Evolutionary conservation across 2,113 vertebrate species (phyloP).

Genomic region (Neolamprologus cancellatus): DNA sequence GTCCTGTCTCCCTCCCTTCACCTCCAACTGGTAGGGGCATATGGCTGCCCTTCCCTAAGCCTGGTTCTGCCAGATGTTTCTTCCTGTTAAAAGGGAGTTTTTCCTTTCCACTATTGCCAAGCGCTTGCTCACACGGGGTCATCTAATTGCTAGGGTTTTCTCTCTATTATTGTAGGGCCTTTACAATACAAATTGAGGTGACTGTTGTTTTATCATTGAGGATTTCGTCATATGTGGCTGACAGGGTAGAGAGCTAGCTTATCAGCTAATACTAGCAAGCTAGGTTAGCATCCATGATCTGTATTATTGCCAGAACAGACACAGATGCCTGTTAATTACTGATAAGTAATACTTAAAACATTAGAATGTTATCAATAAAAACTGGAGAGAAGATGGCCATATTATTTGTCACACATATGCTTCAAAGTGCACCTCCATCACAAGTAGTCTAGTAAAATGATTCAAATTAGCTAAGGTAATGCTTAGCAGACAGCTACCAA

Average conservation of each 20-base stretch:
- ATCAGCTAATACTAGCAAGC: not conserved
- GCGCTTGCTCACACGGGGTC: not conserved
- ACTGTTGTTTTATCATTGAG: not conserved
- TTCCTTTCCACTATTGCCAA: not conserved
- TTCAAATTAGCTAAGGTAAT: not conserved
- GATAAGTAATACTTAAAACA: not conserved
- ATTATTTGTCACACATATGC: not conserved
- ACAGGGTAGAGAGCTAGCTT: not conserved
- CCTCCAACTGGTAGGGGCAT: not conserved
- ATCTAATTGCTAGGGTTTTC: not conserved
- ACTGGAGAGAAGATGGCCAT: not conserved
- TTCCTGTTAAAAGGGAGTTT: not conserved
- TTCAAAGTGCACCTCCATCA: not conserved
- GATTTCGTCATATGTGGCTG: not conserved
- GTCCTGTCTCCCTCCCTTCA: not conserved
- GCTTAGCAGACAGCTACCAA: not conserved
- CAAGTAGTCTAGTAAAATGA: not conserved
- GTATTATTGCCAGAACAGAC: not conserved
- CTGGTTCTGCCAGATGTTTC: not conserved
- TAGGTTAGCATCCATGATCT: not conserved
- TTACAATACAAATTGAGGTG: not conserved
- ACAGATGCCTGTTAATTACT: not conserved
- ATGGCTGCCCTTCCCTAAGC: not conserved
- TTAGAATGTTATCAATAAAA: not conserved
- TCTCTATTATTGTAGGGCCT: not conserved